Conservation (phyloP, 2,888 invertebrate species). For the Campoplex nolae region DNA sequence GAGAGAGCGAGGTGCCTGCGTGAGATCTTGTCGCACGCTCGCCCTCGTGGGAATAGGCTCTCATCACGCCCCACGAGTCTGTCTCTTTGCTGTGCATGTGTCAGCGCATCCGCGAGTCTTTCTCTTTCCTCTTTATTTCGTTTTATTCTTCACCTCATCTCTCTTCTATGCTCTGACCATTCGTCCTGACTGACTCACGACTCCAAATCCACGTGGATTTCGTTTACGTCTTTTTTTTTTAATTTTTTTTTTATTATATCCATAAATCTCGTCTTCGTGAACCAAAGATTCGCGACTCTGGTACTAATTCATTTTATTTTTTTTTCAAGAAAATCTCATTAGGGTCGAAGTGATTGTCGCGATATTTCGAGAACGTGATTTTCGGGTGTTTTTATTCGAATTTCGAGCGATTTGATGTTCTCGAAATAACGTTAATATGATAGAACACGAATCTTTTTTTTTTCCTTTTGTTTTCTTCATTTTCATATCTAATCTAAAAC, state of each 20-base stretch:
- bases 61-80: constrained; percentile 41
- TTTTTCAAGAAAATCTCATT: neutral
- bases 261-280: constrained; percentile 18
- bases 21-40: constrained; percentile 68
- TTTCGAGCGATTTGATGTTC: neutral
- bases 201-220: constrained; percentile 37
- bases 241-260: neutral
- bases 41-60: constrained; percentile 64
- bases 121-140: constrained; percentile 18
- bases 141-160: constrained; percentile 20
- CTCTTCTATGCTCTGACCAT: constrained; percentile 27
- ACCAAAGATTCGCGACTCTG: constrained; percentile 3
- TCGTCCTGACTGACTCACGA: constrained; percentile 2
- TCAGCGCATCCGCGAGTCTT: constrained; percentile 25
- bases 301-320: neutral
- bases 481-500: neutral
- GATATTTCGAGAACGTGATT: neutral
- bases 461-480: neutral
- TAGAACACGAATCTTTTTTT: too few species aligned
- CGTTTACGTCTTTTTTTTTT: constrained; percentile 29
- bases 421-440: neutral
- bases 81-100: constrained; percentile 31
- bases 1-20: constrained; percentile 54
- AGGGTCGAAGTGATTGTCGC: neutral
- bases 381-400: neutral